Evolutionary conservation across 2,888 invertebrate species (phyloP), one percentile per base, ranked within the genome.

Genomic region (Cyclophora punctaria): DNA sequence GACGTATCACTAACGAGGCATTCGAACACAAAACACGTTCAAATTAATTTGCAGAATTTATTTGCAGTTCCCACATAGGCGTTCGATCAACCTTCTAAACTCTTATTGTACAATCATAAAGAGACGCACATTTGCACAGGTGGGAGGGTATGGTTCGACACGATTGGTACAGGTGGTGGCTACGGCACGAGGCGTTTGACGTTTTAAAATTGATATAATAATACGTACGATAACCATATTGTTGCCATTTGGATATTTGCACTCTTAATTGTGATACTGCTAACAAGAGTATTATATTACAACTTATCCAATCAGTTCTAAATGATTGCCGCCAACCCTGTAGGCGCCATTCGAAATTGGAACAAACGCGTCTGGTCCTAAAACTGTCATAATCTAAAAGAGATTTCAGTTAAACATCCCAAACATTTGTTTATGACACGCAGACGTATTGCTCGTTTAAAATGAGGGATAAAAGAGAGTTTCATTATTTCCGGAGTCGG

Each of bases 121-220:
- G 49, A 43, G 35, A 46, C 34, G 50, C 48, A 47, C 60, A 66
- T 75, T 62, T 67, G 67, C 64, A 69, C 76, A 76, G 67, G 62
- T 75, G 74, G 60, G 47, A 45, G 7, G 35, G 41, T 35, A 35
- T 48, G 34, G 47, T 58, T 59, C 56, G 48, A 54, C 58, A 61
- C 56, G 57, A 60, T 63, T 63, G 57, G 56, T 56, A 63, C 67
- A 73, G 63, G 65, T 70, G 71, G 62, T 48, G 49, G 51, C 51
- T 56, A 60, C 52, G 61, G 67, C 67, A 66, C 66, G 61, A 52
- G 61, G 63, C 64, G 51, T 57, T 52, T 62, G 58, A 60, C 59
- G 53, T 20, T 20, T 20, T 20, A 57, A 63, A 62, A 52, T 58
- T 58, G 54, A 51, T 48, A 59, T 46, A 58, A 58, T 20, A 20